These are phyloP conservation scores for Parotia lawesii DNA, from an alignment of 2,113 vertebrate genomes.

Conservation along the genomic window DNA sequence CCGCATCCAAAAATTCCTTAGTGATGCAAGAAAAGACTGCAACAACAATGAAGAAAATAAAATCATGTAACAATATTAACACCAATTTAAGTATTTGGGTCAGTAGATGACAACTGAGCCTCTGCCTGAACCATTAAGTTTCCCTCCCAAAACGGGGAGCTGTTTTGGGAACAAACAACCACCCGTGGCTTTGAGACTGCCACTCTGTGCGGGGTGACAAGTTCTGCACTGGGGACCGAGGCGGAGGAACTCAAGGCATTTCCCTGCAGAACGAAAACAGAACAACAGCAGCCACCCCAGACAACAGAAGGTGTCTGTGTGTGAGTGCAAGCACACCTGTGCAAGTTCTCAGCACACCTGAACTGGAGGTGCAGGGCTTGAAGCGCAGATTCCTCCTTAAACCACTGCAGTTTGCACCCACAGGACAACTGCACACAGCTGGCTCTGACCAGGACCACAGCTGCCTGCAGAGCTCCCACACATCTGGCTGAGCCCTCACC, in stretches of 20 bases:
- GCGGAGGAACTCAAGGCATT: background rate
- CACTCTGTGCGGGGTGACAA: rapidly evolving
- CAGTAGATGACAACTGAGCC: background rate
- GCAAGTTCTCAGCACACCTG: background rate
- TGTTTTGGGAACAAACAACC: background rate
- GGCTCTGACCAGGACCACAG: background rate
- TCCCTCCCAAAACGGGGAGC: rapidly evolving
- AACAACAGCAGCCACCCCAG: background rate
- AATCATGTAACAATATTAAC: background rate
- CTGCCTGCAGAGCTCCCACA: background rate
- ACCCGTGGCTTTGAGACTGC: background rate
- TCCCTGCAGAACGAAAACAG: background rate
- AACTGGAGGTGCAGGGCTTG: background rate
- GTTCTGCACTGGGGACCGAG: background rate
- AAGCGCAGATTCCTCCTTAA: background rate
- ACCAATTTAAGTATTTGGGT: background rate
- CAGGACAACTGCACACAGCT: background rate
- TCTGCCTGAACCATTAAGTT: background rate
- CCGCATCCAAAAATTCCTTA: background rate
- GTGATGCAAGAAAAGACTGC: background rate
- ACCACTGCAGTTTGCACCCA: background rate
- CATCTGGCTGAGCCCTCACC: background rate
- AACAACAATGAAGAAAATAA: background rate
- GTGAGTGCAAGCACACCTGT: background rate
- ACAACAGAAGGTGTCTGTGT: rapidly evolving